Percentiles rank a stretch among this genome's conserved stretches.
Evolutionary conservation across 2,113 vertebrate genomes (phyloP).

Genomic region (Gambusia affinis): DNA sequence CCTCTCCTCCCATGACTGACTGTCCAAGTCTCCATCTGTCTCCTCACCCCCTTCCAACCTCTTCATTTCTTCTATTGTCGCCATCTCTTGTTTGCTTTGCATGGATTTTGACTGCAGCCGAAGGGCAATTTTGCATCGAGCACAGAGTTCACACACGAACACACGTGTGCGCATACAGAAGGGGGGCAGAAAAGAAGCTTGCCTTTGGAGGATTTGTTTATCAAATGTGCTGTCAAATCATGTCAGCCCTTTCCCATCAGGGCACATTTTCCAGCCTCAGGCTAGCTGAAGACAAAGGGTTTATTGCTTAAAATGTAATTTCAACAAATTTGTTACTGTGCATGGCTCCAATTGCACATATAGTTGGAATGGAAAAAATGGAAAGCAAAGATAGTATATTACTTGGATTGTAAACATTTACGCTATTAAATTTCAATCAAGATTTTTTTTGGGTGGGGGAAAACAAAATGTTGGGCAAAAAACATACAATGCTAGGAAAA

Average conservation of each 20-base stretch:
- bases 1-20: conserved; percentile 47
- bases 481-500: conserved; percentile 13
- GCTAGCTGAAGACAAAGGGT: conserved; percentile 47
- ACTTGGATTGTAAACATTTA: conserved; percentile 63
- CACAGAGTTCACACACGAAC: conserved; percentile 55
- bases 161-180: conserved; percentile 30
- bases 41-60: conserved; percentile 32
- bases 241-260: conserved; percentile 70
- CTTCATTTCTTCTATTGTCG: conserved; percentile 63
- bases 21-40: conserved; percentile 70
- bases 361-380: conserved; percentile 23
- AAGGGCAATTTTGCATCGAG: conserved; percentile 76
- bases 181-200: conserved; percentile 30
- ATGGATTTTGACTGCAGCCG: conserved; percentile 78
- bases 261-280: conserved; percentile 60
- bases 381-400: conserved; percentile 40
- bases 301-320: conserved; percentile 53
- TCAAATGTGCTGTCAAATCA: conserved; percentile 81
- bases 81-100: conserved; percentile 78
- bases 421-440: conserved; percentile 52
- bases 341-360: conserved; percentile 61
- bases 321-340: conserved; percentile 48
- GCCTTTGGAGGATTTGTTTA: conserved; percentile 77
- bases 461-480: conserved; percentile 46
- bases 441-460: conserved; percentile 23